Percentiles rank a stretch among this genome's conserved stretches.
These are phyloP conservation scores for Salticus scenicus DNA, from an alignment of 2,888 invertebrate species.

Conservation along the genomic window DNA sequence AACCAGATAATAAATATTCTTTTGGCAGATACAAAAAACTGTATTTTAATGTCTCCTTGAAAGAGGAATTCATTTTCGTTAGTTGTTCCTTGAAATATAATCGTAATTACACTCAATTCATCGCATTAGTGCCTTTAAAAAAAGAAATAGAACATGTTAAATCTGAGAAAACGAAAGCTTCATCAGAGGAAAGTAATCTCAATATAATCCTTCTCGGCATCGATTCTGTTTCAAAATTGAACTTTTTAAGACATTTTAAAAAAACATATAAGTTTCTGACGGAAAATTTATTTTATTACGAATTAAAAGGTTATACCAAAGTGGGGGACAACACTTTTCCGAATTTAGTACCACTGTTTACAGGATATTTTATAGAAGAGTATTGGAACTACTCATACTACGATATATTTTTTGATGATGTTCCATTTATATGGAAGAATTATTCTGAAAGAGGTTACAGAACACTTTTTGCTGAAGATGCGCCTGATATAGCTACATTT, in stretches of 20 bases:
- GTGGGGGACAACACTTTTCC: slow-evolving; percentile 77
- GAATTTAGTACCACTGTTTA: slow-evolving; percentile 74
- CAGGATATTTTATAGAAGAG: slow-evolving; percentile 69
- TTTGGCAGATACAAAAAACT: not conserved
- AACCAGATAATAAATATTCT: not conserved
- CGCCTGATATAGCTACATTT: slow-evolving; percentile 74
- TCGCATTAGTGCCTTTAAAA: slow-evolving; percentile 27
- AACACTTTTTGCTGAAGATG: slow-evolving; percentile 75
- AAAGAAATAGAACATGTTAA: slow-evolving; percentile 27
- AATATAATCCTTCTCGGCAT: slow-evolving; percentile 88
- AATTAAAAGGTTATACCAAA: slow-evolving; percentile 83
- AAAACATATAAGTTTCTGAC: slow-evolving; percentile 81
- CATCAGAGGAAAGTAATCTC: slow-evolving; percentile 73
- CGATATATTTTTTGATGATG: slow-evolving; percentile 72
- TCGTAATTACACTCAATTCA: not conserved
- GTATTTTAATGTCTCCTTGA: slow-evolving; percentile 73
- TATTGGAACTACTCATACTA: slow-evolving; percentile 40
- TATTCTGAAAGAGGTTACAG: slow-evolving; percentile 73
- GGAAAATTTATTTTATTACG: slow-evolving; percentile 82
- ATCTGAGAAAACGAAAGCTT: not conserved
- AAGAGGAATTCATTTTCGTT: not conserved
- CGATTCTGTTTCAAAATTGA: slow-evolving; percentile 88
- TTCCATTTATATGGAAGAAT: slow-evolving; percentile 74
- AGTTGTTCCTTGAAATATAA: not conserved
- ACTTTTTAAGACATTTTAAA: slow-evolving; percentile 85